Conservation (phyloP, 2,797 vertebrate species). For the Erethizon dorsatum region DNA sequence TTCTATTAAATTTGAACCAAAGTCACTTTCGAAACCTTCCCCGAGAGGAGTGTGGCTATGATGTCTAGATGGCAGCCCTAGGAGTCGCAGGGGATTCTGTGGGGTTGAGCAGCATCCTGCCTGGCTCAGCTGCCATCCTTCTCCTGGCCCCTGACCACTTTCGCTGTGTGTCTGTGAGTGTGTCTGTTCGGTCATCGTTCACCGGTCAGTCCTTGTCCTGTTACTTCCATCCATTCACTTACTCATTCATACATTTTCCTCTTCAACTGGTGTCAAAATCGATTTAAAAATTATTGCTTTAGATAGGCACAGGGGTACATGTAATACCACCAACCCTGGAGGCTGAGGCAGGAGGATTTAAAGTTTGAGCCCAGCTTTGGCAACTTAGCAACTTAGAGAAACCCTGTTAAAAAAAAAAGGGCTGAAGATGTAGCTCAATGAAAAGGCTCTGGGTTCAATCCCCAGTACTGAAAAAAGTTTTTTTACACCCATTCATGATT, state of each 20-base stretch:
- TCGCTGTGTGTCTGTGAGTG: fast-evolving
- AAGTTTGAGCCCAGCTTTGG: not conserved
- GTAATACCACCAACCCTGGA: not conserved
- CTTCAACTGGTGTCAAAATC: not conserved
- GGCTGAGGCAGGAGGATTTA: not conserved
- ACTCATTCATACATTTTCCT: not conserved
- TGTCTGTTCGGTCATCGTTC: not conserved
- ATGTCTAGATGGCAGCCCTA: not conserved
- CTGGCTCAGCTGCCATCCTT: not conserved
- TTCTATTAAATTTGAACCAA: constrained; percentile 71
- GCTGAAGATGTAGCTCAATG: not conserved
- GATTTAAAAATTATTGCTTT: not conserved
- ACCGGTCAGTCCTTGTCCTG: not conserved
- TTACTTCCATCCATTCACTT: not conserved
- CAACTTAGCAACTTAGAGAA: not conserved
- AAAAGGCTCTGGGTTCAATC: not conserved
- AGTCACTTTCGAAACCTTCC: not conserved
- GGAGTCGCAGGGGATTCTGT: not conserved
- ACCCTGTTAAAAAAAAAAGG: not conserved
- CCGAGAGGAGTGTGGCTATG: not conserved
- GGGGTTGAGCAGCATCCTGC: not conserved
- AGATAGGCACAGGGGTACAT: not conserved
- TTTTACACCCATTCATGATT: not conserved
- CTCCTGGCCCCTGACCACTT: not conserved
- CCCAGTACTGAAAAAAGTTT: not conserved